Percentiles rank a stretch among this genome's conserved stretches.
Evolutionary conservation across 2,797 vertebrate species (phyloP).

Genomic region (Myiothlypis coronata): DNA sequence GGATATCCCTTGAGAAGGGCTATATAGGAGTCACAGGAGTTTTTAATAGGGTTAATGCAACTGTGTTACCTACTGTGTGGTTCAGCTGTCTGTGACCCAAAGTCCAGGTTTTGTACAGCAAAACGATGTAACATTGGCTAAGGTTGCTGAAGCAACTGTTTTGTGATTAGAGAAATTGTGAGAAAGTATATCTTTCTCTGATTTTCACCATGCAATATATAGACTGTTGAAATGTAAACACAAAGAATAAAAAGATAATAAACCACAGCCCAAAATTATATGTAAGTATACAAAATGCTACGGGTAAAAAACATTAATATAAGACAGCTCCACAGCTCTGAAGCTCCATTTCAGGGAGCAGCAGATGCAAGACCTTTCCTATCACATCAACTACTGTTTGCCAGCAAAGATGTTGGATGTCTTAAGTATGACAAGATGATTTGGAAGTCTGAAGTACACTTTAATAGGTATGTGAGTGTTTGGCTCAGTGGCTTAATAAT

Average conservation of each 20-base stretch:
- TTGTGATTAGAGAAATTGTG: not conserved
- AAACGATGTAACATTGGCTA: not conserved
- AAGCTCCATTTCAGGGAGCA: not conserved
- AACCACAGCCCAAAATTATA: not conserved
- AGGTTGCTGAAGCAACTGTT: not conserved
- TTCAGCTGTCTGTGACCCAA: not conserved
- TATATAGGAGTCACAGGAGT: not conserved
- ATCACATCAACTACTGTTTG: not conserved
- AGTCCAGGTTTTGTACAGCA: not conserved
- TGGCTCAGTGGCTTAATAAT: not conserved
- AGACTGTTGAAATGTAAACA: not conserved
- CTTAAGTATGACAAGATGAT: not conserved
- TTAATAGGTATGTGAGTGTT: not conserved
- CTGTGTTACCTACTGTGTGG: accelerated
- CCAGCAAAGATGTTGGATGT: not conserved
- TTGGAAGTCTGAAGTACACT: not conserved
- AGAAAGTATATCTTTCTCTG: not conserved
- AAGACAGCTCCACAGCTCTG: not conserved
- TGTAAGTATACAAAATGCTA: not conserved
- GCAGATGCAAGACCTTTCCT: not conserved
- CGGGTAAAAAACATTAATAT: not conserved
- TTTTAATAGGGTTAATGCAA: not conserved
- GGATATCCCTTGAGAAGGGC: not conserved
- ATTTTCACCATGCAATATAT: not conserved
- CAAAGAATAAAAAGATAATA: not conserved